Evolutionary conservation across 92 coral and sea anemone species (phyloP), one percentile per base, ranked within the genome.

Genomic region (Palythoa heliodiscus): DNA sequence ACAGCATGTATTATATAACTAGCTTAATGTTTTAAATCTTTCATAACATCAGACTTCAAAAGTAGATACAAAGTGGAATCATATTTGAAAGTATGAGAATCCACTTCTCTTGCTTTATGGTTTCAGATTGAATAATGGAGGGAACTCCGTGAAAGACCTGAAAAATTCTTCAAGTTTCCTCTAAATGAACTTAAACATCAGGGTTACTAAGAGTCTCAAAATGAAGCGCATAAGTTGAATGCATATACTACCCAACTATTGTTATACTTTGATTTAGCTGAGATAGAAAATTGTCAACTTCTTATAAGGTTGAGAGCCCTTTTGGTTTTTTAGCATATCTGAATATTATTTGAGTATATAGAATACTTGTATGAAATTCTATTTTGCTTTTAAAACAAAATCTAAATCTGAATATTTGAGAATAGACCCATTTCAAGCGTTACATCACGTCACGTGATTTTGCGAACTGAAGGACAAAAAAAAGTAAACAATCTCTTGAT

Each of bases 61-160:
- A 11, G 58, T 73, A 73, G 53, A 52, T 73, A 48, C 53, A 43
- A 48, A 47, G 22, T 43, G 11, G 55, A 43, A 20, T 73, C 22
- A 73, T 20, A 73, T 43, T 73, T 47, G 38, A 38, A n/a, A 48
- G 53, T 48, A 72, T n/a, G 12, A 7, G 54, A 40, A 54, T 72
- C 2, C 5, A 43, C 16, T 48, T 72, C 37, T 72, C 14, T 72
- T 72, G 52, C 53, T 72, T 72, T 75, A 64, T 74, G 78, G 52
- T 85, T 83, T 47, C 82, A 89, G 89, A 89, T 89, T 74, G 87
- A 89, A 57, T 89, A 75, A 75, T 89, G 89, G 92, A 89, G 83
- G 25, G 89, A 89, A 82, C 89, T 89, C 86, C 87, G 80, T 85
- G 89, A 89, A 80, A 85, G 83, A 78, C 76, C 79, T 40, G 89